Percentiles rank a stretch among this genome's conserved stretches.
Evolutionary conservation across 2,797 vertebrate species (phyloP).

Genomic region (Aulostomus chinensis): DNA sequence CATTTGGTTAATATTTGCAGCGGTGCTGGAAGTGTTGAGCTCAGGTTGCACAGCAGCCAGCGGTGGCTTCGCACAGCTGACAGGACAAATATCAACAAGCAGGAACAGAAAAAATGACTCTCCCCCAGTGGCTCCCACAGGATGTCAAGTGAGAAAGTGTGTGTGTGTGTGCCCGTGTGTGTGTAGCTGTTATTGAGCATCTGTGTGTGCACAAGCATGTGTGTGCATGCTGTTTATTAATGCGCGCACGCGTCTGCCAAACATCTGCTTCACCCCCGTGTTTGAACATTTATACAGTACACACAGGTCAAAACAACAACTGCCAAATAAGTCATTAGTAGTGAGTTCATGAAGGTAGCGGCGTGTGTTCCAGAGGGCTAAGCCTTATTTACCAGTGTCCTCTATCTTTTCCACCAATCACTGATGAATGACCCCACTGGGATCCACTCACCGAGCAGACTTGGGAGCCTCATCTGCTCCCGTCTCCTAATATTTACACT

Average conservation of each 20-base stretch:
- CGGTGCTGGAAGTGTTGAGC: constrained; percentile 38
- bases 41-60: constrained; percentile 35
- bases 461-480: constrained; percentile 11
- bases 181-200: constrained; percentile 23
- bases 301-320: constrained; percentile 71
- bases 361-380: constrained; percentile 55
- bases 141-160: constrained; percentile 30
- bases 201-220: constrained; percentile 24
- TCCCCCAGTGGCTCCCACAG: constrained; percentile 28
- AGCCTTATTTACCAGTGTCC: constrained; percentile 59
- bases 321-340: constrained; percentile 69
- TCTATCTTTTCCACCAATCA: constrained; percentile 30
- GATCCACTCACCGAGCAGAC: constrained; percentile 17
- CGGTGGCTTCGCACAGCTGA: constrained; percentile 42
- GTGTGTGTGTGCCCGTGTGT: constrained; percentile 4
- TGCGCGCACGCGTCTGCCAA: constrained; percentile 56
- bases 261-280: constrained; percentile 73
- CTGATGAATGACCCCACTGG: constrained; percentile 58
- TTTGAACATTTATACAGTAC: constrained; percentile 66
- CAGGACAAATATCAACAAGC: constrained; percentile 64
- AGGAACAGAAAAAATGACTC: constrained; percentile 11
- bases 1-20: constrained; percentile 52
- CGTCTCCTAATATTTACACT: constrained; percentile 47
- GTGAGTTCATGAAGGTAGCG: constrained; percentile 45
- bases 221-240: constrained; percentile 58